These are phyloP conservation scores for Mactra quadrangularis DNA, from an alignment of 1,140 invertebrate genomes.

Conservation along the genomic window DNA sequence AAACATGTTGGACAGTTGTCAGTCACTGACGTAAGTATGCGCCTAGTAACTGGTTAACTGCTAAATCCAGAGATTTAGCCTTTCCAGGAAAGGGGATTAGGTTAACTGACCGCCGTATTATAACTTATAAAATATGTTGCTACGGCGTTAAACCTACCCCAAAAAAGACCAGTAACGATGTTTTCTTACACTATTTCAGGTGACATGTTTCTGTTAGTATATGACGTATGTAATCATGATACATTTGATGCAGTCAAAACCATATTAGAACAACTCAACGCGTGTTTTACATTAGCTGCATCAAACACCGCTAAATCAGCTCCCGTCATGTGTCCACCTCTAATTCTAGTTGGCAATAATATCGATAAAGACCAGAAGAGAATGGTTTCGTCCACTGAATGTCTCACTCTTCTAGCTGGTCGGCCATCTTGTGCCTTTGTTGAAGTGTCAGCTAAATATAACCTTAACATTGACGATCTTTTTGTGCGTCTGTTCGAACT, in stretches of 20 bases:
- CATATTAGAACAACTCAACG: slow-evolving; percentile 91
- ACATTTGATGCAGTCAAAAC: slow-evolving; percentile 93
- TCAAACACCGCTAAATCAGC: not conserved
- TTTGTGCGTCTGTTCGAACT: slow-evolving; percentile 92
- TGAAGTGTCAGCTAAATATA: slow-evolving; percentile 92
- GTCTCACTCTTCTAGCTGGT: slow-evolving; percentile 67
- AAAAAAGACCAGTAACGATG: too few species aligned
- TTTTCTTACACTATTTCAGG: slow-evolving; percentile 85
- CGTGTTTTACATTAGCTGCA: slow-evolving; percentile 80
- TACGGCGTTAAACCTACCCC: too few species aligned
- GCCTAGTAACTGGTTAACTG: too few species aligned
- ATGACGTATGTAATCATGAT: slow-evolving; percentile 92
- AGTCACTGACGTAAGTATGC: too few species aligned
- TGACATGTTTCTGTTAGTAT: slow-evolving; percentile 93
- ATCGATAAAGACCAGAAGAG: slow-evolving; percentile 89
- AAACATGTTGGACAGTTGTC: too few species aligned
- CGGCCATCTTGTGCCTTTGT: slow-evolving; percentile 89
- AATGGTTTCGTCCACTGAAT: slow-evolving; percentile 77
- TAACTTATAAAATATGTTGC: too few species aligned
- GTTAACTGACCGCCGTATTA: too few species aligned
- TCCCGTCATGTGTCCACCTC: slow-evolving; percentile 86
- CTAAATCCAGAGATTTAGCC: too few species aligned
- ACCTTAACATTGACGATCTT: slow-evolving; percentile 90
- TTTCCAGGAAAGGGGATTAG: too few species aligned
- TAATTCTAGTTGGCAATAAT: slow-evolving; percentile 93